These are phyloP conservation scores for Psittacula derbiana DNA, from an alignment of 2,797 vertebrate genomes.

Conservation along the genomic window DNA sequence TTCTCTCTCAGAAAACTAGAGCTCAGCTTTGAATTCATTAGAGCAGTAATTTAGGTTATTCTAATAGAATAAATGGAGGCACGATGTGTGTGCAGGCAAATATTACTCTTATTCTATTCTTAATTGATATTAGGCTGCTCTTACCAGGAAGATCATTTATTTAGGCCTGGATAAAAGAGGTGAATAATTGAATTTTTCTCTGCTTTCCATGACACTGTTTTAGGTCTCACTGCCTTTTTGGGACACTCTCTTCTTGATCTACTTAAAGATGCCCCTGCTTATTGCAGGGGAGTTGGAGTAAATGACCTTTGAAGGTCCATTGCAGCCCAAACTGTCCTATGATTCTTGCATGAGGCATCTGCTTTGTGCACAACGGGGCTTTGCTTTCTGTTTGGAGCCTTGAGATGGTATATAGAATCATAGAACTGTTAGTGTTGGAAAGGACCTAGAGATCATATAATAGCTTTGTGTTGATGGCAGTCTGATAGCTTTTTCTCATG, in stretches of 20 bases:
- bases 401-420: neutral
- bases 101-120: neutral
- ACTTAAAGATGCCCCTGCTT: neutral
- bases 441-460: neutral
- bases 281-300: neutral
- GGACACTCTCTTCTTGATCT: neutral
- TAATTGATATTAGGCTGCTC: conserved; percentile 9
- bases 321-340: neutral
- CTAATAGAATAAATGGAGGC: neutral
- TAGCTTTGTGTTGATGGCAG: neutral
- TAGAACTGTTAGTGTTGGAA: neutral
- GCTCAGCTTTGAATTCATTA: conserved; percentile 33
- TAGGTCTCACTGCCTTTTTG: neutral
- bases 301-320: neutral
- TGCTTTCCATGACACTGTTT: neutral
- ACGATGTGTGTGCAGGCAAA: neutral
- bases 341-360: neutral
- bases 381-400: neutral
- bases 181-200: neutral
- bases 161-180: neutral
- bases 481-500: neutral
- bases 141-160: neutral
- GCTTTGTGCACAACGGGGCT: neutral
- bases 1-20: neutral
- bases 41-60: conserved; percentile 3